Base-by-base conservation (phyloP, 1,140 invertebrate species). In the Pseudomyrmex gracilis region DNA sequence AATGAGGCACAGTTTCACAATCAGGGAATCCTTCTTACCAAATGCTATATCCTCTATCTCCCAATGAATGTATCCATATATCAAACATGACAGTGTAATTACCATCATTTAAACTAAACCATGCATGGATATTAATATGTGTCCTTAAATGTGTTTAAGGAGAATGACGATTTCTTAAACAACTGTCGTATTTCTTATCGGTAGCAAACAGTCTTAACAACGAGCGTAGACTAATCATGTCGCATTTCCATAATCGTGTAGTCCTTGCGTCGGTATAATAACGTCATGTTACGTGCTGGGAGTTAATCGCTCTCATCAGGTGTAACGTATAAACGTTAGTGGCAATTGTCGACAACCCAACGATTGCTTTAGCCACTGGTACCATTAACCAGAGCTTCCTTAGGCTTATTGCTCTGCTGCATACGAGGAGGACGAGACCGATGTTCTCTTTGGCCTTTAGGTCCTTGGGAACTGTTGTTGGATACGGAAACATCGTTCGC, bases 371-470 rank as follows among this genome's bases (percentile, higher is more conserved):
- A 95, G 92, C 94, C 94, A 94, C 94, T 94, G 90, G 95, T 95
- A 90, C 95, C 95, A 85, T 96, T 96, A 60, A 96, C 95, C 91
- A 96, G 93, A 83, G 95, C 92, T 90, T 96, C 95, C 87, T 96
- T 96, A 78, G 95, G 95, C 93, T 96, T 95, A 86, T 93, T 94
- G 87, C 93, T 94, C 71, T 94, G 92, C 55, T 94, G 91, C 68
- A 94, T 94, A 87, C 94, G 94, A 80, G 92, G 90, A 73, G 93
- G 92, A 82, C 94, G 94, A 78, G 90, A 78, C 85, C 94, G 92
- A 77, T 90, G 89, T 85, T 93, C 93, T 90, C 95, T 87, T 82
- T 94, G 92, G 87, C 94, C 90, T 85, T 94, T 94, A 43, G 93
- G 88, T 70, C 92, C 92, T 89, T 94, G 90, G 86, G 90, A 84